Conservation (phyloP, 2,797 vertebrate species). For the Lepilemur septentrionalis region DNA sequence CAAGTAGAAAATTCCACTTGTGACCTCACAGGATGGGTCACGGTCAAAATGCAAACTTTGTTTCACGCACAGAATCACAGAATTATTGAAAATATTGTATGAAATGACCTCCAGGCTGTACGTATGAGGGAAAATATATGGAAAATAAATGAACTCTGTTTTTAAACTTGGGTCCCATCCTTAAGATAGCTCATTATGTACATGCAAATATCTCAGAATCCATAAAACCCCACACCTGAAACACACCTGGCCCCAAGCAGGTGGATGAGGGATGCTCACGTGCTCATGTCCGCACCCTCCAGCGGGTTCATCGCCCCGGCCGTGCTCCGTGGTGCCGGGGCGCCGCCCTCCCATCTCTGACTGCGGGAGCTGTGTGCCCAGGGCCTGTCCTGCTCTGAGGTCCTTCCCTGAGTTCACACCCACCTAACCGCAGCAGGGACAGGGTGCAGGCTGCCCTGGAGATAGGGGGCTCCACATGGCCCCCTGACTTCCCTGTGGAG, state of each 20-base stretch:
- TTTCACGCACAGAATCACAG: no score
- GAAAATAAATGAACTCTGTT: no score
- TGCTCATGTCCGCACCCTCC: background rate
- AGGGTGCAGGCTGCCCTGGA: background rate
- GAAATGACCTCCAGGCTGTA: no score
- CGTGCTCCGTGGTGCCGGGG: background rate
- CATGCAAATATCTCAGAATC: background rate
- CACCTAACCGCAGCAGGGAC: background rate
- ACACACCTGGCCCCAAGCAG: background rate
- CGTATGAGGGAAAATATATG: fast-evolving
- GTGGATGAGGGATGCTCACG: no score
- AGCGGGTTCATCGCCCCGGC: background rate
- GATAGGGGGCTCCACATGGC: background rate
- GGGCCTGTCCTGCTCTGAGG: background rate
- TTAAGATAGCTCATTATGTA: background rate
- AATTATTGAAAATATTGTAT: no score
- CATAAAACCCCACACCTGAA: background rate
- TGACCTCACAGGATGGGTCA: no score
- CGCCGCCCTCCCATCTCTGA: fast-evolving
- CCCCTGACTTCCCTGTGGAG: background rate
- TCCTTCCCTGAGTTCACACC: fast-evolving
- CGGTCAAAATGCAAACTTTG: no score
- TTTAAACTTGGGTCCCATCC: no score
- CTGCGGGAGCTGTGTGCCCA: fast-evolving
- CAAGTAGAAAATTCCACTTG: no score